Percentiles rank a stretch among this genome's conserved stretches.
These are phyloP conservation scores for Hyperoplus lanceolatus DNA, from an alignment of 2,797 vertebrate genomes.

Conservation along the genomic window DNA sequence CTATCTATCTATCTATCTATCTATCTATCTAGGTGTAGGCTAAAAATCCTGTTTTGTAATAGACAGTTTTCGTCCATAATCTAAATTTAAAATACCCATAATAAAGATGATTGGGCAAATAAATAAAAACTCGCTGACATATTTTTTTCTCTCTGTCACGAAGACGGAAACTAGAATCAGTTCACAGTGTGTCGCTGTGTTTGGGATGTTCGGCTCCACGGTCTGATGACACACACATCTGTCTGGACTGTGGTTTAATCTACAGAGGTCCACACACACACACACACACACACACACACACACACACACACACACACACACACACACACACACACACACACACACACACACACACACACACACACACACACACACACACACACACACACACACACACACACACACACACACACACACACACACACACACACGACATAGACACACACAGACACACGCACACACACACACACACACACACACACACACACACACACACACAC, in stretches of 20 bases:
- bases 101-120: neutral
- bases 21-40: neutral
- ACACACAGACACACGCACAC: conserved; percentile 18
- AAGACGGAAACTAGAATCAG: conserved; percentile 5
- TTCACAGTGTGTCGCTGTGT: conserved; percentile 24
- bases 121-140: neutral
- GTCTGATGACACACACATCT: conserved; percentile 78
- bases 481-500: too few relatives aligned
- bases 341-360: conserved; percentile 20
- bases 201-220: conserved; percentile 60
- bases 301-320: conserved; percentile 4
- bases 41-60: neutral
- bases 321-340: conserved; percentile 4
- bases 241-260: conserved; percentile 82
- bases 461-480: conserved; percentile 4
- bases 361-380: conserved; percentile 25
- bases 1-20: too few relatives aligned
- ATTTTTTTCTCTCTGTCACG: neutral
- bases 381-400: conserved; percentile 21
- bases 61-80: neutral
- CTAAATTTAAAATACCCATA: neutral
- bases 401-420: conserved; percentile 50
- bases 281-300: conserved; percentile 19
- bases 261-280: conserved; percentile 75
- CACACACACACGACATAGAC: too few relatives aligned